Evolutionary conservation across 2,888 invertebrate species (phyloP).

Genomic region (Neoitamus cyanurus): DNA sequence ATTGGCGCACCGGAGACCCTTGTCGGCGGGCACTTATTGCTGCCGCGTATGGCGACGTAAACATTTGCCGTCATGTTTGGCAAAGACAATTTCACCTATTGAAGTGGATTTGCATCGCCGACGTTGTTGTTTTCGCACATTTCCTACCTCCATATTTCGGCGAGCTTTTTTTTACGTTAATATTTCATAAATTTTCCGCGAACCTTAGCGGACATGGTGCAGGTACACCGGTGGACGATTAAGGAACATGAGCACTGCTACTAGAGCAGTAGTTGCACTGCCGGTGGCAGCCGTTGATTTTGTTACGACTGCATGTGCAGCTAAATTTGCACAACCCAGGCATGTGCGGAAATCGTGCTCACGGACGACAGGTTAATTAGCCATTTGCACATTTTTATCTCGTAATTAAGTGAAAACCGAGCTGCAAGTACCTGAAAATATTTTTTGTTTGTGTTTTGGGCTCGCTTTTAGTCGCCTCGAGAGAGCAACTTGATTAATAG

Average conservation of each 20-base stretch:
- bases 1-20: background rate
- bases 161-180: background rate
- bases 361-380: constrained; percentile 39
- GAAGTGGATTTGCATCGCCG: background rate
- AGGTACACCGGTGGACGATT: background rate
- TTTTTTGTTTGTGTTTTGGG: background rate
- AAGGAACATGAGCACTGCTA: constrained; percentile 3
- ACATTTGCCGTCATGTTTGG: background rate
- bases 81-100: background rate
- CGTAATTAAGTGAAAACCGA: constrained; percentile 29
- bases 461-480: background rate
- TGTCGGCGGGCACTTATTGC: background rate
- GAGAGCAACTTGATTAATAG: background rate
- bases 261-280: background rate
- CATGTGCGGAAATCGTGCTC: constrained; percentile 39
- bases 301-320: background rate
- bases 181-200: constrained; percentile 10
- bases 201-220: background rate
- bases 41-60: background rate
- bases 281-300: background rate
- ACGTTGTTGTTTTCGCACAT: background rate
- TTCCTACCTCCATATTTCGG: background rate
- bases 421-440: background rate
- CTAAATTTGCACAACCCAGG: constrained; percentile 13
- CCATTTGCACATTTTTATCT: constrained; percentile 35